Evolutionary conservation across 2,888 invertebrate genomes (phyloP), one percentile per base, ranked within the genome.

Genomic region (Rambutsinella grinnellia): DNA sequence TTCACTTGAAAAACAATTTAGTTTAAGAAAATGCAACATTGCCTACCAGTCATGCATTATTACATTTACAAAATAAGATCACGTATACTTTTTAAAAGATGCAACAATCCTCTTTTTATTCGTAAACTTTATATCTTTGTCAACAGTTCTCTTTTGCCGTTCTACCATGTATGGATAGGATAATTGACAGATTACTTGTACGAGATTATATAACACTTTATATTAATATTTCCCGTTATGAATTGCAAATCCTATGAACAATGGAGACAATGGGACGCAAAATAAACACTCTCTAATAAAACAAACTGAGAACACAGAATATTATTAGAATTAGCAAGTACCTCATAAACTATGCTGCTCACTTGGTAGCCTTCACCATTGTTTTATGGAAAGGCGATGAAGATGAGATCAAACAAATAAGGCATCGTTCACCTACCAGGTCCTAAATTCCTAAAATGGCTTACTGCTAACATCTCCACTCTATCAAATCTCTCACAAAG

Each of bases 401-500:
- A 49, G 17, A 15, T 58, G 46, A 60, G 21, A 60, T 60, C 60
- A 44, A 60, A 46, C 60, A 60, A 28, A 60, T 60, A 46, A 46
- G 60, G 60, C n/a, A 46, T 46, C 8, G 3, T 57, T 28, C 28
- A 36, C 36, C 17, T 57, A 19, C 27, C 24, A 13, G 24, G 27
- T 28, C 57, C 21, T 23, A 19, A 19, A 2, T 28, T 28, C 57
- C 57, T 28, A 57, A 57, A 17, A 57, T 28, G 57, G 57, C 36
- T 36, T 36, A 36, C 36, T 36, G 36, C n/a, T n/a, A n/a, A n/a
- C n/a, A n/a, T n/a, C n/a, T n/a, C n/a, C n/a, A n/a, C n/a, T n/a
- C n/a, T n/a, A n/a, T n/a, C n/a, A n/a, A n/a, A n/a, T n/a, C n/a
- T n/a, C n/a, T n/a, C n/a, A n/a, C n/a, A n/a, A n/a, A n/a, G n/a